A percentile compares a stretch with the other conserved stretches of the same genome.
Conservation (phyloP, 92 coral and sea anemone species). For the Epizoanthus ramosus region DNA sequence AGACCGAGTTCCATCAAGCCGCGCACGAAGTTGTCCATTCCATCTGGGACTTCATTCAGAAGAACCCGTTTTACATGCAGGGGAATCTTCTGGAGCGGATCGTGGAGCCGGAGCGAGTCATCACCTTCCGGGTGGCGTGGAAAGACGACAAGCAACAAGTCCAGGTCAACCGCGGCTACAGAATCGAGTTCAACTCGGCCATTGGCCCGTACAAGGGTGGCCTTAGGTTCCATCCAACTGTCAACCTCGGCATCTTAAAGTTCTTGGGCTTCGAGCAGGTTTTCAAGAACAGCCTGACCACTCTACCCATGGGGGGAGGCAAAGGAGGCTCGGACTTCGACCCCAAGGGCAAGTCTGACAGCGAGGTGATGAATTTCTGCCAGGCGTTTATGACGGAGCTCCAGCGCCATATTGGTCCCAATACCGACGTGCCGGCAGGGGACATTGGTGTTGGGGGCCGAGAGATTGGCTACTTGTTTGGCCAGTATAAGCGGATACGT, state of each 20-base stretch:
- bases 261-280: slow-evolving; percentile 89
- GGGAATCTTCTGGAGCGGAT: slow-evolving; percentile 69
- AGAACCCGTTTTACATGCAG: slow-evolving; percentile 63
- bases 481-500: slow-evolving; percentile 88
- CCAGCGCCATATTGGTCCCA: slow-evolving; percentile 84
- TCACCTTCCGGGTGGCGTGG: slow-evolving; percentile 89
- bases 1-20: slow-evolving; percentile 83
- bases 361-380: slow-evolving; percentile 89
- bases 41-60: slow-evolving; percentile 72
- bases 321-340: slow-evolving; percentile 89
- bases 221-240: slow-evolving; percentile 85
- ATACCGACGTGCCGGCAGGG: slow-evolving; percentile 93
- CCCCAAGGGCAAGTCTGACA: slow-evolving; percentile 88
- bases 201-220: slow-evolving; percentile 95
- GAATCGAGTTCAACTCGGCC: slow-evolving; percentile 80
- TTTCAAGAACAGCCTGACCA: slow-evolving; percentile 87
- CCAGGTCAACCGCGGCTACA: slow-evolving; percentile 80
- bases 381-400: slow-evolving; percentile 88
- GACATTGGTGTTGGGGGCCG: slow-evolving; percentile 93
- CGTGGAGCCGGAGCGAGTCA: slow-evolving; percentile 85
- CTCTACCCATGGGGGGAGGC: slow-evolving; percentile 92
- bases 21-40: slow-evolving; percentile 75
- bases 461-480: slow-evolving; percentile 85
- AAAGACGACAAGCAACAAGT: slow-evolving; percentile 74
- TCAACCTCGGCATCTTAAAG: slow-evolving; percentile 77